Percentiles rank a stretch among this genome's conserved stretches.
Conservation (phyloP, 1,140 invertebrate species). For the Drosophila orosa region DNA sequence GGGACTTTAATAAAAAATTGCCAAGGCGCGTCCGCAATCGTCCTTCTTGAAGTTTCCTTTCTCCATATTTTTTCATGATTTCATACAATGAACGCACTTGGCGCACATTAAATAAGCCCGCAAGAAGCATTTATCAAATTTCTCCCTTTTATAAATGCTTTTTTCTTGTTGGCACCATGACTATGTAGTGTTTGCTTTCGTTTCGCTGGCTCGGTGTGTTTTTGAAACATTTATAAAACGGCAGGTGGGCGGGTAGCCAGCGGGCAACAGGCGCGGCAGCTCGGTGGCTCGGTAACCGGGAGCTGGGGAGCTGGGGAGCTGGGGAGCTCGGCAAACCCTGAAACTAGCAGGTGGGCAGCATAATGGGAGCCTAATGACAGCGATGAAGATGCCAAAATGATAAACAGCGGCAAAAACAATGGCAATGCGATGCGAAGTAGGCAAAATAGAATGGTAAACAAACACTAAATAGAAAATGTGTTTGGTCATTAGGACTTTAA, state of each 20-base stretch:
- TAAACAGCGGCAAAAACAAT: slow-evolving; percentile 69
- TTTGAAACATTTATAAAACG: slow-evolving; percentile 72
- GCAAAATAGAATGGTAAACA: slow-evolving; percentile 53
- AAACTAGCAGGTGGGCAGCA: slow-evolving; percentile 37
- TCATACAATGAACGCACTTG: slow-evolving; percentile 77
- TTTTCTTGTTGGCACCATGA: slow-evolving; percentile 25
- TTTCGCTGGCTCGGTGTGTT: slow-evolving; percentile 44
- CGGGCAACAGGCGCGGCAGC: slow-evolving; percentile 28
- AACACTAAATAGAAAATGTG: slow-evolving; percentile 68
- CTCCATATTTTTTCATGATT: slow-evolving; percentile 66
- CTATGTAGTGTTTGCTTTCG: slow-evolving; percentile 31
- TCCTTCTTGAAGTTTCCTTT: slow-evolving; percentile 14
- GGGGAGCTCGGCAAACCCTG: slow-evolving; percentile 8
- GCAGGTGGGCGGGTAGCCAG: slow-evolving; percentile 56
- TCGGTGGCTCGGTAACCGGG: neutral
- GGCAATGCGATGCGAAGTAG: slow-evolving; percentile 18
- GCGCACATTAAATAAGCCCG: slow-evolving; percentile 76
- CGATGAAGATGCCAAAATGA: slow-evolving; percentile 81
- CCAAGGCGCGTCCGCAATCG: slow-evolving; percentile 9
- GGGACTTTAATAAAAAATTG: slow-evolving; percentile 21
- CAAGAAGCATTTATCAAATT: slow-evolving; percentile 81
- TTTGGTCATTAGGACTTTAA: slow-evolving; percentile 65
- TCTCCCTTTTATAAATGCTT: slow-evolving; percentile 62
- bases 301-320: neutral
- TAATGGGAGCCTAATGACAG: slow-evolving; percentile 79